Evolutionary conservation across 2,113 vertebrate genomes (phyloP).

Genomic region (Cyprinodon variegatus): DNA sequence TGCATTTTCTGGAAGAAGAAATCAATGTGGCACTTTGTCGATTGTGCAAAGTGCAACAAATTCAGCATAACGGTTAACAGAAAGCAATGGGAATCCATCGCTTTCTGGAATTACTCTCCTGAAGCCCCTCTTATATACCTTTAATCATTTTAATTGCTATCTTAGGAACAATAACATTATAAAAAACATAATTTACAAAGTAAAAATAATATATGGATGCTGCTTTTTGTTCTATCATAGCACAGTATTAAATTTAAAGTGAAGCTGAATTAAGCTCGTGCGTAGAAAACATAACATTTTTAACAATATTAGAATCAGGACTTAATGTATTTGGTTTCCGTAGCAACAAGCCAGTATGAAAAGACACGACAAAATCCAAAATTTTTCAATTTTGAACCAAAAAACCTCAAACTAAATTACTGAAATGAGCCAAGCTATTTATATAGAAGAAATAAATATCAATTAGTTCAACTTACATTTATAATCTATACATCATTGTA

Average conservation of each 20-base stretch:
- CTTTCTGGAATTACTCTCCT: conserved; percentile 18
- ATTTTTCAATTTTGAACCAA: too few species aligned
- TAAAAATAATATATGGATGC: background rate
- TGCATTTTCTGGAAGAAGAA: conserved; percentile 40
- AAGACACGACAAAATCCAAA: too few species aligned
- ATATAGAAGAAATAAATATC: too few species aligned
- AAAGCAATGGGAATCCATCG: conserved; percentile 1
- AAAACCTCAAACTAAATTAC: too few species aligned
- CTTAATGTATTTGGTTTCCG: too few species aligned
- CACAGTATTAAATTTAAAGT: background rate
- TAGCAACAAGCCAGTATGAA: too few species aligned
- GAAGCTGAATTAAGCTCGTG: too few species aligned
- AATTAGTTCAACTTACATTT: too few species aligned
- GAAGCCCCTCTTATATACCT: background rate
- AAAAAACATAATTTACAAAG: background rate
- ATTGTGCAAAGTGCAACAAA: conserved; percentile 32
- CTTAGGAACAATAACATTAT: background rate
- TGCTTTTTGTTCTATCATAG: background rate
- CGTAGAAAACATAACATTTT: too few species aligned
- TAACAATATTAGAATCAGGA: too few species aligned
- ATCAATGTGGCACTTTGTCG: conserved; percentile 47
- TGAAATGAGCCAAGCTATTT: too few species aligned
- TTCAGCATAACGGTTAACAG: conserved; percentile 36
- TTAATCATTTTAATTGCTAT: background rate
- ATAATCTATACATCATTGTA: too few species aligned